Base-by-base conservation (phyloP, 2,113 vertebrate species). In the Aramus guarauna region DNA sequence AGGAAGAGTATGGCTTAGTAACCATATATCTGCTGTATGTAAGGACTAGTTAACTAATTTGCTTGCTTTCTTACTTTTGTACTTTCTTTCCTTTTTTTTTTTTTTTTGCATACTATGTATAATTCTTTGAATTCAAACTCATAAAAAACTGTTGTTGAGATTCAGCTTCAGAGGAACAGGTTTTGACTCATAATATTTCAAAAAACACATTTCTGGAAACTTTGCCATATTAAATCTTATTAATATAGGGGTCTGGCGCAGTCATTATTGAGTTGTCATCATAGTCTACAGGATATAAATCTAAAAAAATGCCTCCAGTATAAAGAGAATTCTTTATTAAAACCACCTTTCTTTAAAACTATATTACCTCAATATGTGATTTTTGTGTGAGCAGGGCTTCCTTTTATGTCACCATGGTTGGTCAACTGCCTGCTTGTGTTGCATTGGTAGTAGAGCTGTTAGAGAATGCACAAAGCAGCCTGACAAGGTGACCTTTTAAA, bases 221-320 rank as follows among this genome's bases (percentile, higher is more conserved):
- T 90, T 97, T 94, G 89, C 89, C 92, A 95, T 98, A 97, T 98
- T 98, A 98, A 98, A 98, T 98, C 97, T 98, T 97, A 98, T 97
- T 98, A 98, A 97, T 97, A 98, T 89, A 97, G 62, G 62, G 96
- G 95, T 98, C 98, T 98, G 98, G 97, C 90, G 85, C 97, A 97
- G 94, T 98, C 98, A 94, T 98, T 98, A 98, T 97, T 98, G 98
- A 98, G 96, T 98, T 98, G 98, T 98, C 98, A 98, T 97, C 98
- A 96, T 97, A 97, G 97, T 94, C 94, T 97, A 97, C 93, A 97
- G 98, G 86, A 97, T 93, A 98, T 98, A 98, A 98, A 98, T 98
- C 96, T 97, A 94, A 97, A 98, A 85, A 97, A 98, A 98, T 94
- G 60, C 26, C 32, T 96, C 62, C n/a, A 92, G 88, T 96, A 97